These are phyloP conservation scores for Drosophila parthenogenetica DNA, from an alignment of 2,888 invertebrate genomes.

Conservation along the genomic window DNA sequence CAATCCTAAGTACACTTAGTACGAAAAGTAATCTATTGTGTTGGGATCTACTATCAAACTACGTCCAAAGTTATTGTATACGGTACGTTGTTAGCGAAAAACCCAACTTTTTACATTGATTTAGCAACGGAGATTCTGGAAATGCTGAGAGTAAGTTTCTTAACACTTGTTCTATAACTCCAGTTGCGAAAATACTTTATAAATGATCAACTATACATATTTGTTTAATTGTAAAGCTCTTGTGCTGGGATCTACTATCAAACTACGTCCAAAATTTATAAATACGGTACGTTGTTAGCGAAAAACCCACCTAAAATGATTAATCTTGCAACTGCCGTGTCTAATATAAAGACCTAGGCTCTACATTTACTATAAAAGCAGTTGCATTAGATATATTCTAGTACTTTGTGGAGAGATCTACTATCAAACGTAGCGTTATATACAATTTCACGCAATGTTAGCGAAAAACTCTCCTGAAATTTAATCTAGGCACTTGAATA, in stretches of 20 bases:
- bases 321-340: conserved; percentile 53
- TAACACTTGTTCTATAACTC: conserved; percentile 5
- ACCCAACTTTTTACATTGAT: conserved; percentile 52
- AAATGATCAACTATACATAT: neutral
- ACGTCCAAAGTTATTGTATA: conserved; percentile 47
- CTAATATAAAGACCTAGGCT: conserved; percentile 19
- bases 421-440: conserved; percentile 59
- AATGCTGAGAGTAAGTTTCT: conserved; percentile 18
- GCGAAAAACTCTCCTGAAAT: conserved; percentile 54
- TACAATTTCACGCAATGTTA: conserved; percentile 50
- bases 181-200: conserved; percentile 19
- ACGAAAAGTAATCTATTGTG: conserved; percentile 27
- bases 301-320: conserved; percentile 62
- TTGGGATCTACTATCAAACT: conserved; percentile 74
- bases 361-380: conserved; percentile 11
- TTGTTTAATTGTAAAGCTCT: neutral
- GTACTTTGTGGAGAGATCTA: conserved; percentile 50
- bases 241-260: conserved; percentile 71
- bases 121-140: conserved; percentile 37
- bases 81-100: conserved; percentile 72
- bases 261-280: conserved; percentile 59
- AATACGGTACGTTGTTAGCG: conserved; percentile 67
- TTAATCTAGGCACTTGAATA: conserved; percentile 55
- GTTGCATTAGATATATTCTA: conserved; percentile 19
- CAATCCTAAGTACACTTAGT: conserved; percentile 22